Base-by-base conservation (phyloP, 2,888 invertebrate species). In the Pasiphila rectangulata region DNA sequence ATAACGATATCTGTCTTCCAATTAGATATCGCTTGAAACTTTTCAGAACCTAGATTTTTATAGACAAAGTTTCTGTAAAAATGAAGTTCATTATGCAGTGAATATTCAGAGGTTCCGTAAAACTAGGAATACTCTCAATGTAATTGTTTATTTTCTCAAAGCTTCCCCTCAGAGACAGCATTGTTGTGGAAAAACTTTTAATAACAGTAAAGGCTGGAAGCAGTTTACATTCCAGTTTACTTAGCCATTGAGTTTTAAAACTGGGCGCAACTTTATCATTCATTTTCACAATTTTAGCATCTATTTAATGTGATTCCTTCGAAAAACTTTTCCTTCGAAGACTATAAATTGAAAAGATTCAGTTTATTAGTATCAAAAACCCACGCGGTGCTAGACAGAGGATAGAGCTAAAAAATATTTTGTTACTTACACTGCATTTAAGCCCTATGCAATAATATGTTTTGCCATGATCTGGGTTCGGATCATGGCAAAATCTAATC, bases 191-290 rank as follows among this genome's bases (percentile, higher is more conserved):
- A 10, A 40, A 50, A 45, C 30, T 50, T 45, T 40, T 29, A 50
- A 40, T 50, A 50, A 37, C 37, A 41, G 21, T 36, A 19, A 40
- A 44, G 21, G 45, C 37, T 36, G 41, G 27, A 44, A 45, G 41
- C 45, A 25, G 44, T 45, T 48, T 41, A 38, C 35, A 35, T 43
- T 41, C 37, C 45, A 25, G 44, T 45, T 48, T 41, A 38, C 35
- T 39, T 43, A 25, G n/a, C 25, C 27, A 50, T 41, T 37, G 49
- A 37, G 41, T 41, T 6, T 40, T 40, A 45, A 50, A 45, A 50
- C 40, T 32, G 40, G 16, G 13, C 30, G 20, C 36, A 40, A 36
- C 40, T 44, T 21, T 10, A 30, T 45, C 13, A 49, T 44, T 41
- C 4, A 34, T 43, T 46, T 40, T 35, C 24, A 19, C 24, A 39